Percentiles rank a stretch among this genome's conserved stretches.
These are phyloP conservation scores for Boleophthalmus pectinirostris DNA, from an alignment of 2,113 vertebrate genomes.

Conservation along the genomic window DNA sequence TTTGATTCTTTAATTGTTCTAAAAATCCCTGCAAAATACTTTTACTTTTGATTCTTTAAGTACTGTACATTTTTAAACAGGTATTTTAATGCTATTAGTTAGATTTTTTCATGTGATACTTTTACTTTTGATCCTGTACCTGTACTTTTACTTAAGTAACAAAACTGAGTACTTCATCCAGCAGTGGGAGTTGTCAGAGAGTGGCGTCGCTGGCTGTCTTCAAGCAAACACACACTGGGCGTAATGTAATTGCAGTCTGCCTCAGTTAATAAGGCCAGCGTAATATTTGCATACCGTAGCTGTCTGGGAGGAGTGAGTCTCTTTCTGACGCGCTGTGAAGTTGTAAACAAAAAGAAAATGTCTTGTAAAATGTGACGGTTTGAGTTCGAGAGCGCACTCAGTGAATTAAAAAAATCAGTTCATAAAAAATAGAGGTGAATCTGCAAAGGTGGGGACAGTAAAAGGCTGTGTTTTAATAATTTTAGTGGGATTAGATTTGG, in stretches of 20 bases:
- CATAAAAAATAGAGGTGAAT: constrained; percentile 45
- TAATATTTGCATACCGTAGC: constrained; percentile 64
- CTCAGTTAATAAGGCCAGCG: constrained; percentile 61
- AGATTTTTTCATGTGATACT: no score
- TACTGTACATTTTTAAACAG: no score
- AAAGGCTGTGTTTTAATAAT: constrained; percentile 56
- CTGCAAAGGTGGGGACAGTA: constrained; percentile 43
- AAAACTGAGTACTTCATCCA: no score
- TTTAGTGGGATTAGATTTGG: constrained; percentile 55
- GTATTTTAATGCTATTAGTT: no score
- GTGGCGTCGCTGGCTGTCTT: constrained; percentile 32
- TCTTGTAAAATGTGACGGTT: constrained; percentile 41
- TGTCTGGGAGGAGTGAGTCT: constrained; percentile 63
- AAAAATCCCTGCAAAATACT: no score
- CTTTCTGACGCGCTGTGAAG: constrained; percentile 46
- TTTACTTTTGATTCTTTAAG: no score
- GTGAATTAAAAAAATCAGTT: constrained; percentile 56
- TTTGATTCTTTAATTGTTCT: no score
- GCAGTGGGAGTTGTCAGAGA: constrained; percentile 45
- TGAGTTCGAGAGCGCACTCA: constrained; percentile 28
- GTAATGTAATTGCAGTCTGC: constrained; percentile 62
- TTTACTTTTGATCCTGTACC: no score
- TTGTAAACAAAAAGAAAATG: constrained; percentile 58
- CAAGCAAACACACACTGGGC: constrained; percentile 48
- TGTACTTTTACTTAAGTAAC: no score